Conservation (phyloP, 2,888 invertebrate species). For the Crepidodera aurea region DNA sequence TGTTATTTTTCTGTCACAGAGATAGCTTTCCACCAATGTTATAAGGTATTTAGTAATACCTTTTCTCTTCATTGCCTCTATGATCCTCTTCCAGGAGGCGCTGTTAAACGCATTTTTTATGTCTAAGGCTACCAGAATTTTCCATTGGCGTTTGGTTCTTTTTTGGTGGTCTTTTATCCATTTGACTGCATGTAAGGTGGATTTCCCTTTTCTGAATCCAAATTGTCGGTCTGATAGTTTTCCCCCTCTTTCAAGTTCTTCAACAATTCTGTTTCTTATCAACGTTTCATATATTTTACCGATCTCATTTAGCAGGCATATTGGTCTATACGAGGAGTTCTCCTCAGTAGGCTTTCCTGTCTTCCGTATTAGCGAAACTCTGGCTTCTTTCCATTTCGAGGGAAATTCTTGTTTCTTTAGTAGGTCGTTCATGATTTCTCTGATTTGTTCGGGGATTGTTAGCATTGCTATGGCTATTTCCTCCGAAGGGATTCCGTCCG, state of each 20-base stretch:
- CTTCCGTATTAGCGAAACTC: neutral
- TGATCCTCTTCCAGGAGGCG: neutral
- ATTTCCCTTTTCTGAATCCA: slow-evolving; percentile 4
- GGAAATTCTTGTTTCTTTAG: neutral
- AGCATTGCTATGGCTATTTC: neutral
- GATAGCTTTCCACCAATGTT: neutral
- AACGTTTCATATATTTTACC: slow-evolving; percentile 10
- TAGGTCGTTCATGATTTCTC: too few species aligned
- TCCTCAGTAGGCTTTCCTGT: too few species aligned
- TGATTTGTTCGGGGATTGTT: too few species aligned
- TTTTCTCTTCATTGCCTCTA: neutral
- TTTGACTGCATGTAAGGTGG: slow-evolving; percentile 4
- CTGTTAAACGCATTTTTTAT: slow-evolving; percentile 14
- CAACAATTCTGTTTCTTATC: slow-evolving; percentile 2
- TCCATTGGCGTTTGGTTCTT: neutral
- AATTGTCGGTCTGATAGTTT: neutral
- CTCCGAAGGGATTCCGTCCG: slow-evolving; percentile 43
- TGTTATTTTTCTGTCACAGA: slow-evolving; percentile 1
- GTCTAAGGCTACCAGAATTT: slow-evolving; percentile 3
- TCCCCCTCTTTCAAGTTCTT: neutral
- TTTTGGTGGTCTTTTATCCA: neutral
- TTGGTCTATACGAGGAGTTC: neutral
- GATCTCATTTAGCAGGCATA: slow-evolving; percentile 9
- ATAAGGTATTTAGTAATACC: neutral
- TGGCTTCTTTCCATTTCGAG: neutral